A percentile compares a stretch with the other conserved stretches of the same genome.
Conservation (phyloP, 2,797 vertebrate species). For the Dendrocincla fuliginosa region DNA sequence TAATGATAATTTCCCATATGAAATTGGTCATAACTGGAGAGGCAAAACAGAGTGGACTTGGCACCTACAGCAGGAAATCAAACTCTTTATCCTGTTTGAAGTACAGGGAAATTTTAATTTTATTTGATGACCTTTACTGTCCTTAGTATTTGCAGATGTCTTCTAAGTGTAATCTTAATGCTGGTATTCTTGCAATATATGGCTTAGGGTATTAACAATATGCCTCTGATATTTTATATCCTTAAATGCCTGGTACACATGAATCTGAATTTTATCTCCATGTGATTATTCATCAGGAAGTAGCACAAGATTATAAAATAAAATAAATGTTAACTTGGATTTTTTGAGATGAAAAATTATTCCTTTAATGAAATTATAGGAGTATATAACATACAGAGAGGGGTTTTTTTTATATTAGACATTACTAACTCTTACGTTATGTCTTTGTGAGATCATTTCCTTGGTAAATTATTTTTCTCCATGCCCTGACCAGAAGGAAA, state of each 20-base stretch:
- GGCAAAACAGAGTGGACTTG: background rate
- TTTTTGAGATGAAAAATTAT: background rate
- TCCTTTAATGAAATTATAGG: background rate
- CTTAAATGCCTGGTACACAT: background rate
- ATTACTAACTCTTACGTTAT: background rate
- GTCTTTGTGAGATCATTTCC: slow-evolving; percentile 3
- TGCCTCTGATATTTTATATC: background rate
- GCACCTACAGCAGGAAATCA: background rate
- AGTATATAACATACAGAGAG: background rate
- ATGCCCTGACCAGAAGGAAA: background rate
- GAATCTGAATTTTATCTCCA: background rate
- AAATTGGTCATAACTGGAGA: background rate
- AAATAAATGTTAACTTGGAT: background rate
- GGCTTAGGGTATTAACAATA: background rate
- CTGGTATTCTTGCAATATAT: background rate
- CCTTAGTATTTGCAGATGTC: slow-evolving; percentile 1
- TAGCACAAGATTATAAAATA: background rate
- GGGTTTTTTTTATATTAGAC: background rate
- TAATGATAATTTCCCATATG: background rate
- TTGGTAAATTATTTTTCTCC: background rate
- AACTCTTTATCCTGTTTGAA: background rate
- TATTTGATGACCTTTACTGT: background rate
- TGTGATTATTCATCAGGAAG: background rate
- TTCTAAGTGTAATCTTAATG: background rate
- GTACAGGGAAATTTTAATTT: background rate